A percentile compares a stretch with the other conserved stretches of the same genome.
These are phyloP conservation scores for Oceanodroma leucorhoa DNA, from an alignment of 2,797 vertebrate species.

Conservation along the genomic window DNA sequence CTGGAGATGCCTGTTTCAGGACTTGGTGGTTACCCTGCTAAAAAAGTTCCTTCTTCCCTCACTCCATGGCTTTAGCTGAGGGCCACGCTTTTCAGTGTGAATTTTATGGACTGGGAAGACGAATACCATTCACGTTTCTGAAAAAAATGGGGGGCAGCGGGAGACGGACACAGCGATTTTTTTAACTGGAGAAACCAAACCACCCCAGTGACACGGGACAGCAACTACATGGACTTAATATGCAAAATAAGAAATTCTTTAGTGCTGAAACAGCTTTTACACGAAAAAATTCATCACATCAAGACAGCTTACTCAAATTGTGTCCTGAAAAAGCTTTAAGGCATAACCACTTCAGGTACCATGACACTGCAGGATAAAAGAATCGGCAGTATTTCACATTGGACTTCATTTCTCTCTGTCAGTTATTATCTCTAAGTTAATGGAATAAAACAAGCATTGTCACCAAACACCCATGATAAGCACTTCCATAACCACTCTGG, in stretches of 20 bases:
- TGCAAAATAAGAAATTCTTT: not conserved
- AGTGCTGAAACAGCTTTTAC: not conserved
- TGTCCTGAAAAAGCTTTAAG: not conserved
- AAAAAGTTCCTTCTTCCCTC: not conserved
- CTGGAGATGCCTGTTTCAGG: not conserved
- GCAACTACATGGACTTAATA: not conserved
- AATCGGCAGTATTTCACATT: not conserved
- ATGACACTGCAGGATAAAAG: not conserved
- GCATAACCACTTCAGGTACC: not conserved
- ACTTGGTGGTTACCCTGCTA: not conserved
- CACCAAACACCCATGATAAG: not conserved
- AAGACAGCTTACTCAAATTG: not conserved
- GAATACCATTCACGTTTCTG: not conserved
- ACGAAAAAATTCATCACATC: not conserved
- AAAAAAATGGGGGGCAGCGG: rapidly evolving
- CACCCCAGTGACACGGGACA: not conserved
- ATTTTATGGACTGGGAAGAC: not conserved
- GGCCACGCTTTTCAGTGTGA: rapidly evolving
- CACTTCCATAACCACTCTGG: not conserved
- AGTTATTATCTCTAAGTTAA: not conserved
- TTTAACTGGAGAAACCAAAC: not conserved
- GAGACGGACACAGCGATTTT: not conserved
- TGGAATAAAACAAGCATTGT: not conserved
- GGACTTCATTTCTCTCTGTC: not conserved
- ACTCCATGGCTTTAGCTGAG: not conserved